These are phyloP conservation scores for Cryptotis parvus DNA, from an alignment of 2,113 vertebrate species.

Conservation along the genomic window DNA sequence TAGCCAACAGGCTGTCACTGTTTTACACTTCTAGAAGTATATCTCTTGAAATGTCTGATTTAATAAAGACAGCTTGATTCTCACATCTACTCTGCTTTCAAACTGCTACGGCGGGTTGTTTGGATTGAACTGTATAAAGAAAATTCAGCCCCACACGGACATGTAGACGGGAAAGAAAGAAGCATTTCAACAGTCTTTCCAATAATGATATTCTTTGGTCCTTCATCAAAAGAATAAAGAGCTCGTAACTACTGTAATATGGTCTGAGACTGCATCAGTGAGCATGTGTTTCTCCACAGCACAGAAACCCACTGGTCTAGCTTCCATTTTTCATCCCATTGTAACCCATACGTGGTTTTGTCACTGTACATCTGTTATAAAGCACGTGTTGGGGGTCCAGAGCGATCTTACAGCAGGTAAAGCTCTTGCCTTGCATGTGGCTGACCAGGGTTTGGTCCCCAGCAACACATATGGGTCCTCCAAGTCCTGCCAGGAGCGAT, in stretches of 20 bases:
- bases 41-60: not conserved
- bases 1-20: not conserved
- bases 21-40: slow-evolving; percentile 20
- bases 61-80: slow-evolving; percentile 12
- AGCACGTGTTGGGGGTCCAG: not conserved
- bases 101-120: not conserved
- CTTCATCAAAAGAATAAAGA: not conserved
- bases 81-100: not conserved
- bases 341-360: slow-evolving; percentile 10
- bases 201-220: slow-evolving; percentile 7
- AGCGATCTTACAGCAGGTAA: no score
- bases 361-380: not conserved
- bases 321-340: slow-evolving; percentile 51
- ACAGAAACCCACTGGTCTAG: slow-evolving; percentile 9
- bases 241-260: slow-evolving; percentile 18
- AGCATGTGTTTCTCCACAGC: slow-evolving; percentile 22
- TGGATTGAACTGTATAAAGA: not conserved
- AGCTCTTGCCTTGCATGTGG: no score
- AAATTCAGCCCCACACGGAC: not conserved
- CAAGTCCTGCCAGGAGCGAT: no score
- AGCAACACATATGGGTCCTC: no score
- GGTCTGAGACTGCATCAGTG: slow-evolving; percentile 19
- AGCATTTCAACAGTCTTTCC: slow-evolving; percentile 3
- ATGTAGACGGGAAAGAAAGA: not conserved
- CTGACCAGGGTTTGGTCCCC: no score